These are phyloP conservation scores for Nephrotoma flavescens DNA, from an alignment of 2,888 invertebrate species.

Conservation along the genomic window DNA sequence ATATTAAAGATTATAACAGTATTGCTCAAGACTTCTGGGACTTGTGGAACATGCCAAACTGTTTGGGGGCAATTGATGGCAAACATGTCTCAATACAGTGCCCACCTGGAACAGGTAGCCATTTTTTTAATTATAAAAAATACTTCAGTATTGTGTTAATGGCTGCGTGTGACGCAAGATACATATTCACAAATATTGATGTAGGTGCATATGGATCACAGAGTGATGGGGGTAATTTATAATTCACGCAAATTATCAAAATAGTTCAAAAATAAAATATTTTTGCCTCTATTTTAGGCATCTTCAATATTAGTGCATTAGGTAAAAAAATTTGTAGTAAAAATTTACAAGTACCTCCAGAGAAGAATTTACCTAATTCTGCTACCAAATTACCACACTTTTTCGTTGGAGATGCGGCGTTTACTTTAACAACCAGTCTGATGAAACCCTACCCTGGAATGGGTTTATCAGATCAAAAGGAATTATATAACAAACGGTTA, in stretches of 20 bases:
- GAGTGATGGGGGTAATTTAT: background rate
- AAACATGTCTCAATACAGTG: constrained; percentile 16
- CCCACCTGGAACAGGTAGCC: constrained; percentile 9
- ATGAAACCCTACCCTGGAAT: too few relatives aligned
- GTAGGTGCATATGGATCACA: background rate
- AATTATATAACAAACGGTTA: too few relatives aligned
- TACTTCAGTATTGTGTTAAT: background rate
- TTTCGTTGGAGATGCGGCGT: background rate
- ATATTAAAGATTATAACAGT: background rate
- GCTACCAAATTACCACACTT: background rate
- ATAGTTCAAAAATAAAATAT: too few relatives aligned
- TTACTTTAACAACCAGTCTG: too few relatives aligned
- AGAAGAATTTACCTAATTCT: background rate
- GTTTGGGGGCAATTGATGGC: constrained; percentile 19
- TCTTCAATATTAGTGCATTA: background rate
- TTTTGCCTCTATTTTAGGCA: too few relatives aligned
- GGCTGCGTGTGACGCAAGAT: background rate
- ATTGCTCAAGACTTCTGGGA: constrained; percentile 8
- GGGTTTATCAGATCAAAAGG: too few relatives aligned
- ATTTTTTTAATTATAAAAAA: background rate
- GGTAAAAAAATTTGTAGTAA: too few relatives aligned
- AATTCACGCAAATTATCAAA: background rate
- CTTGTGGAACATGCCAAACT: constrained; percentile 15
- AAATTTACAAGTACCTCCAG: background rate
- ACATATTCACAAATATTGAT: background rate